phyloP scores from a whole-genome alignment of 2,113 vertebrate species.

The Syrmaticus mikado region DNA sequence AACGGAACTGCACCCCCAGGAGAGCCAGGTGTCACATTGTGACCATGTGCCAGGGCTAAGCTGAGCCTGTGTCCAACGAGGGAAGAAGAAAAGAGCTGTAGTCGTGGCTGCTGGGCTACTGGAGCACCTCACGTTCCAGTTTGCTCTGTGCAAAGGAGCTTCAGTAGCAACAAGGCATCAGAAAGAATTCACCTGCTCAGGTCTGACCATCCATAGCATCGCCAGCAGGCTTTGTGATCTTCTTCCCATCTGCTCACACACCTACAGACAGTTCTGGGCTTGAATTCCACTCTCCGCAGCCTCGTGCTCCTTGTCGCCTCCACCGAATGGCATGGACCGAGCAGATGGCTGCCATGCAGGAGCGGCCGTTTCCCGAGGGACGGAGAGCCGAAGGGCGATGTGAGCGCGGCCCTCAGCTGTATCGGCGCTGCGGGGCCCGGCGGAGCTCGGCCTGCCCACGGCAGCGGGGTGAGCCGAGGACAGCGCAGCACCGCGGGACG shows the following conservation, averaged over 20 bases:
- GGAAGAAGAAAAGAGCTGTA: not conserved
- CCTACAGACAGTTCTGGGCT: no score
- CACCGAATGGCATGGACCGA: not conserved
- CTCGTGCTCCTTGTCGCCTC: not conserved
- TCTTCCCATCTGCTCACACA: not conserved
- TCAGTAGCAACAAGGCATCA: not conserved
- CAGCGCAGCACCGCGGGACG: conserved; percentile 32
- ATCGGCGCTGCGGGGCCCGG: no score
- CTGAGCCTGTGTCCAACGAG: not conserved
- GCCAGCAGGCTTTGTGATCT: not conserved
- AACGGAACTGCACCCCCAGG: not conserved
- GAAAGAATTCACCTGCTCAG: not conserved
- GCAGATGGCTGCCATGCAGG: not conserved
- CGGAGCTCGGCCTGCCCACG: rapidly evolving
- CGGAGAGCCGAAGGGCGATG: not conserved
- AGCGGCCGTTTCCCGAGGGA: rapidly evolving
- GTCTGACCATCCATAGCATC: not conserved
- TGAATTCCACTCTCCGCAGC: not conserved
- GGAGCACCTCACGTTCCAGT: not conserved
- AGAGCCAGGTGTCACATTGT: not conserved
- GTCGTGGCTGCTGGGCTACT: not conserved
- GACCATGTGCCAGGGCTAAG: not conserved
- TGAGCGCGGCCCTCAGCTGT: no score
- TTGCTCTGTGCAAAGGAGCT: not conserved
- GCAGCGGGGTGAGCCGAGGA: conserved; percentile 46